Conservation (phyloP, 2,113 vertebrate species). For the Lasiurus borealis region DNA sequence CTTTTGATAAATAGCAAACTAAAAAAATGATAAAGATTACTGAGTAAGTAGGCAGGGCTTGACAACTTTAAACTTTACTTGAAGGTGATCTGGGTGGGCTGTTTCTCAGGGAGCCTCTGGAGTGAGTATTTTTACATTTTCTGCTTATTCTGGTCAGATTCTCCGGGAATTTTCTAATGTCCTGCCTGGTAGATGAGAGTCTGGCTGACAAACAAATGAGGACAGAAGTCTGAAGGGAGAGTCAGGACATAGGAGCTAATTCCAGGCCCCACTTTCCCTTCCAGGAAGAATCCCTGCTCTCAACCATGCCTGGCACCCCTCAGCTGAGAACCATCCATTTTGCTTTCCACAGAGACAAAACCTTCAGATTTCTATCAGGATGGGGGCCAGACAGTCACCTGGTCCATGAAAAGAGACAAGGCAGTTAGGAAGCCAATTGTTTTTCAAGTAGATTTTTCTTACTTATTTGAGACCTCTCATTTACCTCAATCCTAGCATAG, state of each 20-base stretch:
- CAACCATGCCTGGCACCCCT: not conserved
- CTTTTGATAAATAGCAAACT: not conserved
- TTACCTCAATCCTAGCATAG: not conserved
- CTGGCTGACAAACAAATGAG: constrained; percentile 13
- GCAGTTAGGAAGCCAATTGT: not conserved
- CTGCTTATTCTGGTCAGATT: not conserved
- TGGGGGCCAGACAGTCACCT: not conserved
- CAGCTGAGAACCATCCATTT: not conserved
- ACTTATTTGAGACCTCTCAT: not conserved
- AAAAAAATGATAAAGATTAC: not conserved
- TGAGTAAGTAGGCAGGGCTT: not conserved
- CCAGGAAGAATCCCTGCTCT: not conserved
- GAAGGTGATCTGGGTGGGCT: not conserved
- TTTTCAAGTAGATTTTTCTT: not conserved
- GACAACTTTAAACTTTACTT: not conserved
- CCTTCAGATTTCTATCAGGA: not conserved
- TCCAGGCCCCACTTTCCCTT: too few species aligned
- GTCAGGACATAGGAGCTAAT: not conserved
- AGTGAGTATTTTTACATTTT: constrained; percentile 8
- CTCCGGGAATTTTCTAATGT: not conserved
- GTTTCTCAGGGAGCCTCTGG: not conserved
- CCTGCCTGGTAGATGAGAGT: not conserved
- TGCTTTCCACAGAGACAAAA: not conserved
- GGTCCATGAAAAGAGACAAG: not conserved
- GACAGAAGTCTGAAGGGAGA: not conserved